phyloP scores from a whole-genome alignment of 2,888 invertebrate species.

The Thera obeliscata region DNA sequence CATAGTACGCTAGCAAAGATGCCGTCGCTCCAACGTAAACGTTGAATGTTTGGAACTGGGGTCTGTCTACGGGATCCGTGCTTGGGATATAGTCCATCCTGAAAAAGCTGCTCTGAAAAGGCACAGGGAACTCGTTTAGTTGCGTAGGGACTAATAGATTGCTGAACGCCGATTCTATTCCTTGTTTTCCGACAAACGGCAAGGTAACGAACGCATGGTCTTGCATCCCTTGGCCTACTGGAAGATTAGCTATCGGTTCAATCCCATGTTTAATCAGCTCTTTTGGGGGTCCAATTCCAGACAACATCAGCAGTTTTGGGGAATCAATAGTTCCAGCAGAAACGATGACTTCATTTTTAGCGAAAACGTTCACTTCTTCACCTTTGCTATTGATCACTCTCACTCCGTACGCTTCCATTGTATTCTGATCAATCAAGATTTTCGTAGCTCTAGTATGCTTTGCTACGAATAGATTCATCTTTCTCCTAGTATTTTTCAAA shows the following conservation, averaged over 20 bases:
- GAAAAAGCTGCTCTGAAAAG: slow-evolving; percentile 62
- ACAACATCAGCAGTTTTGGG: slow-evolving; percentile 70
- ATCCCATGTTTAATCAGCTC: slow-evolving; percentile 58
- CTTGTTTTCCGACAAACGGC: slow-evolving; percentile 58
- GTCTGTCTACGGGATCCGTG: slow-evolving; percentile 43
- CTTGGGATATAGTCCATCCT: slow-evolving; percentile 48
- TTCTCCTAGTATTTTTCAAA: slow-evolving; percentile 54
- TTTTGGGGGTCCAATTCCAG: slow-evolving; percentile 67
- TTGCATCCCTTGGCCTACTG: slow-evolving; percentile 71
- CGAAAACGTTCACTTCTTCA: slow-evolving; percentile 54
- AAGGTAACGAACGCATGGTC: slow-evolving; percentile 62
- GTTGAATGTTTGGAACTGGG: slow-evolving; percentile 69
- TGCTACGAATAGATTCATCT: slow-evolving; percentile 62
- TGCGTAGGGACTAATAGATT: slow-evolving; percentile 50
- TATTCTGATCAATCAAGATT: slow-evolving; percentile 60
- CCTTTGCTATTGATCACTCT: slow-evolving; percentile 53
- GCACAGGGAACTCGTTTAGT: slow-evolving; percentile 55
- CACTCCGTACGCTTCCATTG: slow-evolving; percentile 59
- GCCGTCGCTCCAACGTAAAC: slow-evolving; percentile 62
- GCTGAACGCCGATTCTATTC: slow-evolving; percentile 62
- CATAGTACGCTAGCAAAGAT: slow-evolving; percentile 50
- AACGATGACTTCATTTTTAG: slow-evolving; percentile 64
- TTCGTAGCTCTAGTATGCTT: slow-evolving; percentile 64
- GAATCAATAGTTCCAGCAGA: slow-evolving; percentile 70
- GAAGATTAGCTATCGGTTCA: slow-evolving; percentile 59